Base-by-base conservation (phyloP, 2,797 vertebrate species). In the Sebastes nivosus region DNA sequence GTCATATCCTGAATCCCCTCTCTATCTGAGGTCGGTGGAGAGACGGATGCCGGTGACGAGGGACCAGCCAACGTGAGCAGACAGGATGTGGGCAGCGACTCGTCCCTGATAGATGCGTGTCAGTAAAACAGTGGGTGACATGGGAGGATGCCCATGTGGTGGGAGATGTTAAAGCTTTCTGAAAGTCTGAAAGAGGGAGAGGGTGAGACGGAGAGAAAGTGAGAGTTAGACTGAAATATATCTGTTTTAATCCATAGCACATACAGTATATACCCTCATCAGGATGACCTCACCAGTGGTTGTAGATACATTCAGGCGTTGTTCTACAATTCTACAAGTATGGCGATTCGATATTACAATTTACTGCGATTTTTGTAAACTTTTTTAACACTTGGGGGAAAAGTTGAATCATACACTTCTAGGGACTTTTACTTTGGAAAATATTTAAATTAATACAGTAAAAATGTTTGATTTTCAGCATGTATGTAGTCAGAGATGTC, bases 101-200 rank as follows among this genome's bases (percentile, higher is more conserved):
- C 58, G 80, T 83, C 84, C 83, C 80, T 81, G 90, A 91, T 77
- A 89, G 94, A 95, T 92, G 73, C 25, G 79, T 94, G 93, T 95
- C 95, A 94, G 89, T 89, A 74, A 91, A 82, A 86, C 87, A 66
- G 16, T 52, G 79, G 91, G 77, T 84, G 92, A 91, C 90, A 72
- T 54, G 83, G 86, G 71, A 65, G 75, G 91, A 93, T 87, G 89
- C 76, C 82, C 69, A 68, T 54, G 87, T 77, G 80, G 74, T 79
- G 70, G 85, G 79, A 88, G 94, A 94, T 67, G 84, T 69, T 93
- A 83, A 95, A 78, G 86, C 85, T 88, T 92, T 91, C 73, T 95
- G 94, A 96, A 93, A 89, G 94, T 91, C 81, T 81, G 24, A 67
- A 67, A 80, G 32, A 79, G 79, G 79, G 74, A 67, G 24, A 54